Percentiles rank a stretch among this genome's conserved stretches.
These are phyloP conservation scores for Engystomops pustulosus DNA, from an alignment of 2,113 vertebrate species.

Conservation along the genomic window DNA sequence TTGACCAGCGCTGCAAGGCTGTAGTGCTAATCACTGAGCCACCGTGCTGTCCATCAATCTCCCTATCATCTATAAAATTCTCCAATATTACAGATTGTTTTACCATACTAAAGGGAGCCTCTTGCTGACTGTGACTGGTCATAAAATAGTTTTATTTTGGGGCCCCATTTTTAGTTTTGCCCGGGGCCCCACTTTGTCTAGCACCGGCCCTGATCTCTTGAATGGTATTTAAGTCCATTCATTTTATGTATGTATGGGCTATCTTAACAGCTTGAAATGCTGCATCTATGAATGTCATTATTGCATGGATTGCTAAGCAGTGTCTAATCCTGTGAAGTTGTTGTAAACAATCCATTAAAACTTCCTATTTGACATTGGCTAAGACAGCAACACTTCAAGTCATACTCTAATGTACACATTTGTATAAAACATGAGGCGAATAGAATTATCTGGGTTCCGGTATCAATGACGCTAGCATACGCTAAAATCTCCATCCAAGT, in stretches of 20 bases:
- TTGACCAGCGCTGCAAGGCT: too few species aligned
- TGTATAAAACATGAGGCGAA: background rate
- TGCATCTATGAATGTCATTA: conserved; percentile 2
- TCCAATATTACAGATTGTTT: too few species aligned
- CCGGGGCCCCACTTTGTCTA: too few species aligned
- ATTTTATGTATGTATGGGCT: background rate
- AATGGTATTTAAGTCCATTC: background rate
- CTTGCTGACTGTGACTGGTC: too few species aligned
- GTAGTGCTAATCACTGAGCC: too few species aligned
- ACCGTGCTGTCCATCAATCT: too few species aligned
- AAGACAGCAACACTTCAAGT: background rate
- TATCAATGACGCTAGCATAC: background rate
- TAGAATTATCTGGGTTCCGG: background rate
- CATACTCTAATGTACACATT: background rate
- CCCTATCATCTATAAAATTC: too few species aligned
- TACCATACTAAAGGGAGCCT: too few species aligned
- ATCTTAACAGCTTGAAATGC: conserved; percentile 3
- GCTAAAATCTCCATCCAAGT: too few species aligned
- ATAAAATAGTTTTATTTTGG: too few species aligned
- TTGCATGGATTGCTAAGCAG: conserved; percentile 11
- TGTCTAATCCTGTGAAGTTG: background rate
- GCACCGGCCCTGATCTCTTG: too few species aligned
- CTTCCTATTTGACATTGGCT: background rate
- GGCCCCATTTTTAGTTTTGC: too few species aligned
- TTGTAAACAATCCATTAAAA: background rate